Base-by-base conservation (phyloP, 2,888 invertebrate species). In the Poecilus cupreus region DNA sequence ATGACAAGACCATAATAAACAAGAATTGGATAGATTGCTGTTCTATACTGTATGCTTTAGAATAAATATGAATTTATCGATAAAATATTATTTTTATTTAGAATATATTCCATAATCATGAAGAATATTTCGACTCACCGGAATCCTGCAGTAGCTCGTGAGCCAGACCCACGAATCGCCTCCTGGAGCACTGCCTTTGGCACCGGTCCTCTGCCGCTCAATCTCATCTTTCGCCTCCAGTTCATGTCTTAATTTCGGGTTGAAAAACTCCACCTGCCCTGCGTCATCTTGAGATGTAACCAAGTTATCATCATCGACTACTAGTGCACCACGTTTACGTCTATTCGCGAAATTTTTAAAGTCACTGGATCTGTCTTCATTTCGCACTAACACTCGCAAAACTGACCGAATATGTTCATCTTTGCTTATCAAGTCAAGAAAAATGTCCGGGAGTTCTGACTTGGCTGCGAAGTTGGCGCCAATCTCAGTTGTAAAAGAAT, bases 161-260 rank as follows among this genome's bases (percentile, higher is more conserved):
- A 97, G 89, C 94, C 96, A 96, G 84, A 96, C 94, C 96, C 96
- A 96, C 22, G 94, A 93, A 84, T 95, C 94, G 1, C 94, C 94
- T 0, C 94, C 94, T 0, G 94, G 93, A 0, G 93, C 93, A 0
- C 93, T 92, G 0, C 94, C 93, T 84, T 93, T 93, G 3, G 91
- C 90, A 0, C 93, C 94, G 0, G 92, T 92, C 82, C 90, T 90
- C 79, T 91, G 90, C 87, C 92, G 92, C 84, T 93, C 91, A 32
- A 91, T 90, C 2, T 92, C 91, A 83, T 94, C 94, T 84, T 93
- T 93, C 82, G 93, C 93, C 83, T 94, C 93, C 11, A 94, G 88
- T 68, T 92, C 93, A 2, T 91, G 89, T 82, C 92, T 90, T 88
- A 93, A 91, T 86, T 94, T 94, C 0, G 94, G 94, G 85, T 94